phyloP scores from a whole-genome alignment of 2,888 invertebrate species.

The Stenodera caucasica region DNA sequence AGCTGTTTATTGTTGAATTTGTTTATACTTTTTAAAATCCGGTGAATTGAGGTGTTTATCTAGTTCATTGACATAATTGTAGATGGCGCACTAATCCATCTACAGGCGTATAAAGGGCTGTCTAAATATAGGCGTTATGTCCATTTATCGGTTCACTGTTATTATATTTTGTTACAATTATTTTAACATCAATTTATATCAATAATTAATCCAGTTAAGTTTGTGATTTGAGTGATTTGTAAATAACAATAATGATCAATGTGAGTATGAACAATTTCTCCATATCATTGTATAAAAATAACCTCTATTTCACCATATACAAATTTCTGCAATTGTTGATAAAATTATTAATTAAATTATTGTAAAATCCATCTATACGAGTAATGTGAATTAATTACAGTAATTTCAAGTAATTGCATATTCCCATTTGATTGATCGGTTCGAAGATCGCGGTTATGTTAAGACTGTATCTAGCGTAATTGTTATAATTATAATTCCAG shows the following conservation, averaged over 20 bases:
- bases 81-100: background rate
- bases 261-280: background rate
- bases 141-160: background rate
- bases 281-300: background rate
- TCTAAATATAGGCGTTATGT: conserved; percentile 30
- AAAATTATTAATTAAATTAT: too few relatives aligned
- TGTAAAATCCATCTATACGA: too few relatives aligned
- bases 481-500: background rate
- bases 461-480: background rate
- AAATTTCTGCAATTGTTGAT: too few relatives aligned
- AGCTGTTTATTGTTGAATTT: conserved; percentile 27
- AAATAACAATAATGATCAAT: background rate
- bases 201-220: too few relatives aligned
- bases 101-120: conserved; percentile 30
- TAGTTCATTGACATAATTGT: background rate
- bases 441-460: background rate
- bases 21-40: too few relatives aligned
- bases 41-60: too few relatives aligned
- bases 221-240: background rate
- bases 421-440: too few relatives aligned
- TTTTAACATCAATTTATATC: too few relatives aligned
- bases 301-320: too few relatives aligned
- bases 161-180: too few relatives aligned
- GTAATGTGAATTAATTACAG: too few relatives aligned
- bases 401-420: too few relatives aligned